Evolutionary conservation across 2,113 vertebrate genomes (phyloP).

Genomic region (Vimba vimba): DNA sequence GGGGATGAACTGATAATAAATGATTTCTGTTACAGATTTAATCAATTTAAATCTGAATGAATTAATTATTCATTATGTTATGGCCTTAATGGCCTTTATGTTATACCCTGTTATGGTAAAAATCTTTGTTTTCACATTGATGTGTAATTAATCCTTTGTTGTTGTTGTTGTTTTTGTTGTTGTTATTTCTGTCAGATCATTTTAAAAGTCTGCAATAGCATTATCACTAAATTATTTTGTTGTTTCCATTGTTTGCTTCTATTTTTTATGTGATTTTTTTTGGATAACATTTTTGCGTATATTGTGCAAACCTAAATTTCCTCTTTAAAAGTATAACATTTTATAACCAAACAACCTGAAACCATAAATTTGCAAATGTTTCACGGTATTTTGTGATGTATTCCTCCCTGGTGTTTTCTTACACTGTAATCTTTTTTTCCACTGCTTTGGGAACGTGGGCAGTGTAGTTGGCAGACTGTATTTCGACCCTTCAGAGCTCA

Average conservation of each 20-base stretch:
- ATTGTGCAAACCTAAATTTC: background rate
- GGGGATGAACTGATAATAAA: background rate
- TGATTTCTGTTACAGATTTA: background rate
- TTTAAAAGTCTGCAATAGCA: background rate
- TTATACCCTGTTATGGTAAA: background rate
- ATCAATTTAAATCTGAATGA: background rate
- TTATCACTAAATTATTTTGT: background rate
- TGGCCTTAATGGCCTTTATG: background rate
- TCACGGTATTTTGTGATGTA: slow-evolving; percentile 5
- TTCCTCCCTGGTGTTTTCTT: slow-evolving; percentile 17
- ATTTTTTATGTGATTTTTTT: background rate
- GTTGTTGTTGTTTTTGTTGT: no score
- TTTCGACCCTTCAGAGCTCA: slow-evolving; percentile 24
- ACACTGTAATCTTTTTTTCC: background rate
- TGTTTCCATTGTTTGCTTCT: background rate
- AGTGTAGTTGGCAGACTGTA: slow-evolving; percentile 40
- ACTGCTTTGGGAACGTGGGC: background rate
- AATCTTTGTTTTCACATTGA: background rate
- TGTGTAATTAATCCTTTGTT: background rate
- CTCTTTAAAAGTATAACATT: background rate
- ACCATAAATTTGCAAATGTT: background rate
- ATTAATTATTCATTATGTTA: background rate
- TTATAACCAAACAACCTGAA: background rate
- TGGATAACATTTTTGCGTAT: background rate
- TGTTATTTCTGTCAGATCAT: background rate